phyloP scores from a whole-genome alignment of 2,113 vertebrate species.

The Lamprotornis superbus region DNA sequence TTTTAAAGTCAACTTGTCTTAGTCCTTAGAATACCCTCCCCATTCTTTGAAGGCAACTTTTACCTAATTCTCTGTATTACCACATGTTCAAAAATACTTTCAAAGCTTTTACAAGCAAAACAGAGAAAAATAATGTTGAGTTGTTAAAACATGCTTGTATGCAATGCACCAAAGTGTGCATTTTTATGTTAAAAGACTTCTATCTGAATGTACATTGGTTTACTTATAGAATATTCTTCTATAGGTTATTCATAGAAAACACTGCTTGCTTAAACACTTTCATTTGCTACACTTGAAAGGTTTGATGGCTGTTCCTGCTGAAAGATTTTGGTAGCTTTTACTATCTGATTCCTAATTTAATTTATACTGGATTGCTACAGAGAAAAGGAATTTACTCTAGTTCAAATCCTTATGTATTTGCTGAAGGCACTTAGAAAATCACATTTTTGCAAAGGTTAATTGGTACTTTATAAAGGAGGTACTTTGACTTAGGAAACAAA shows the following conservation, averaged over 20 bases:
- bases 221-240: background rate
- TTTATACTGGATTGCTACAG: background rate
- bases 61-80: background rate
- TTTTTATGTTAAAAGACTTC: background rate
- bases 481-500: slow-evolving; percentile 26
- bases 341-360: background rate
- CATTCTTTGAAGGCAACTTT: background rate
- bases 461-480: background rate
- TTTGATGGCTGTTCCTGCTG: background rate
- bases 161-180: accelerated
- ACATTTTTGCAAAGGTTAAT: slow-evolving; percentile 18
- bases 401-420: background rate
- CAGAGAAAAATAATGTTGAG: background rate
- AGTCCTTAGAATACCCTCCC: background rate
- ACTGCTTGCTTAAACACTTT: background rate
- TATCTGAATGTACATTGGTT: background rate
- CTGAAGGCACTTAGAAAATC: background rate
- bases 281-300: background rate
- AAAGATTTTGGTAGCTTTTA: background rate
- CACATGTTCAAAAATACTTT: background rate
- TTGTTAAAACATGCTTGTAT: background rate
- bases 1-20: background rate
- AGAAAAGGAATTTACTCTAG: background rate
- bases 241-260: background rate
- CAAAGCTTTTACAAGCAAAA: background rate